phyloP scores from a whole-genome alignment of 2,113 vertebrate species.

The Bubo scandiacus region DNA sequence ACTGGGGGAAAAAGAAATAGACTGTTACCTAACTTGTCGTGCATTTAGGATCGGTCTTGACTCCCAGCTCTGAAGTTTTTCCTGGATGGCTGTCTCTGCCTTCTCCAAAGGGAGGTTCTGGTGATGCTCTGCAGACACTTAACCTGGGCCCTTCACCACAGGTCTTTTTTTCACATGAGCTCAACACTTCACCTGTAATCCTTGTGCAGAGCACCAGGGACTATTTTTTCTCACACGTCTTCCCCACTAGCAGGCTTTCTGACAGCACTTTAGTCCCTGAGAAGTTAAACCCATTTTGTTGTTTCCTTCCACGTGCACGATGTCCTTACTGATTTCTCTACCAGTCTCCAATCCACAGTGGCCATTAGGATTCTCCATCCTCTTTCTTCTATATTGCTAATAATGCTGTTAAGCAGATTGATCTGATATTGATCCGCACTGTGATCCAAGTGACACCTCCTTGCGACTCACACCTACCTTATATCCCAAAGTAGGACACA shows the following conservation, averaged over 20 bases:
- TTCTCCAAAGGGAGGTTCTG: not conserved
- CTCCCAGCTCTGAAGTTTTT: not conserved
- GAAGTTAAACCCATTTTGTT: not conserved
- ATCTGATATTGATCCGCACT: not conserved
- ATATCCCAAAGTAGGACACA: not conserved
- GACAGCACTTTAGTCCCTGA: not conserved
- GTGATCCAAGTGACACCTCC: not conserved
- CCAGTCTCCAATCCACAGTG: not conserved
- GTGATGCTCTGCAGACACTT: not conserved
- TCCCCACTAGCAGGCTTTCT: not conserved
- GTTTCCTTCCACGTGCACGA: rapidly evolving
- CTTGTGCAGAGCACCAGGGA: not conserved
- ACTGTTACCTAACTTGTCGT: not conserved
- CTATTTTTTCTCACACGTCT: not conserved
- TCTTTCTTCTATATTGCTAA: not conserved
- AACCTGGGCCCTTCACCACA: not conserved
- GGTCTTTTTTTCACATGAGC: not conserved
- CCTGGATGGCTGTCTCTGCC: not conserved
- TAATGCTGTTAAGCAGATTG: not conserved
- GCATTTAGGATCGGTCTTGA: not conserved
- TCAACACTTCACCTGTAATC: not conserved
- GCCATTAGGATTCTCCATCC: not conserved
- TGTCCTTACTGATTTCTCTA: not conserved
- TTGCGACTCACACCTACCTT: not conserved
- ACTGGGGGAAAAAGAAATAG: not conserved